phyloP scores from a whole-genome alignment of 2,113 vertebrate species.

The Theropithecus gelada region DNA sequence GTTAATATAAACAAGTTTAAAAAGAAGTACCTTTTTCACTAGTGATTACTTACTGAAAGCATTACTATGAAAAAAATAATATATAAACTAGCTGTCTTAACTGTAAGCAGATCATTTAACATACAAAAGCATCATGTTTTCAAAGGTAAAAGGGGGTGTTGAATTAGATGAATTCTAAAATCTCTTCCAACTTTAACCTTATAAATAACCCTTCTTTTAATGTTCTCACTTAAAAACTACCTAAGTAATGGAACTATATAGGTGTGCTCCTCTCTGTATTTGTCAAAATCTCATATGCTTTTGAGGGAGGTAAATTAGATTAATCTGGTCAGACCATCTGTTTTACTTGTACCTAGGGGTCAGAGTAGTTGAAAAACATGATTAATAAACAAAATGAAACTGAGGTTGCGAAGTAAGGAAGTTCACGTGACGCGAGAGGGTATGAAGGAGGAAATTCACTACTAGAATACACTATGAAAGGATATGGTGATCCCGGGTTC shows the following conservation, averaged over 20 bases:
- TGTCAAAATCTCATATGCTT: background rate
- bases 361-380: background rate
- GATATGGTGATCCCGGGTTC: background rate
- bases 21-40: slow-evolving; percentile 6
- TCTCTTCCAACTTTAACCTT: background rate
- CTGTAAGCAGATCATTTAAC: background rate
- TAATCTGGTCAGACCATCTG: background rate
- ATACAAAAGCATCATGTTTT: background rate
- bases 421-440: background rate
- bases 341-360: background rate
- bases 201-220: background rate
- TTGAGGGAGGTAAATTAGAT: background rate
- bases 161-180: slow-evolving; percentile 2
- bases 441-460: background rate
- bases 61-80: background rate
- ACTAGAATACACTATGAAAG: background rate
- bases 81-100: slow-evolving; percentile 5
- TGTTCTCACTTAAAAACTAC: background rate
- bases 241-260: background rate
- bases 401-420: background rate
- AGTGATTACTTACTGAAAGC: background rate
- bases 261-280: background rate
- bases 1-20: slow-evolving; percentile 17
- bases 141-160: background rate
- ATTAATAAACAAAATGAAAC: slow-evolving; percentile 32